Base-by-base conservation (phyloP, 2,888 invertebrate genomes). In the Ceraclea dissimilis region DNA sequence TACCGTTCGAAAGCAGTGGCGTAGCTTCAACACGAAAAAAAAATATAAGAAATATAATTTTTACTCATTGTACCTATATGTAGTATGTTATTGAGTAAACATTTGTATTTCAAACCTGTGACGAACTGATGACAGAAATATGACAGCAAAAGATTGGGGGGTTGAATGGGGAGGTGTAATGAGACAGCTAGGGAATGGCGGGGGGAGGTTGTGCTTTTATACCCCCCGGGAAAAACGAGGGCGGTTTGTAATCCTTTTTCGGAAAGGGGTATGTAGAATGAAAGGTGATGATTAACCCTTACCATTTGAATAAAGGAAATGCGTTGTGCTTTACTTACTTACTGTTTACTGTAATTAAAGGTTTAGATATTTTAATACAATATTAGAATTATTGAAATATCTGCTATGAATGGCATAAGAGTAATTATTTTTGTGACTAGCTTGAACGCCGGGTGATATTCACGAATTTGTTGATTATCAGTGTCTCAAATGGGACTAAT, bases 271-370 rank as follows among this genome's bases (percentile, higher is more conserved):
- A 53, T 52, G 68, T 19, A 46, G 19, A 19, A 19, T 4, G 6
- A 26, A 39, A 4, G 39, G 2, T n/a, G 39, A 39, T 39, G 13
- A 59, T 61, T 61, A 59, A 59, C 61, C 61, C 61, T 61, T 67
- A 74, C 75, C 73, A 74, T 51, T 54, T 59, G 57, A 57, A 60
- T 55, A 59, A 56, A 57, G 60, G 60, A 75, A 16, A 8, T n/a
- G 76, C 75, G 70, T 76, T 74, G 76, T 76, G 76, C 76, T 76
- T 75, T 8, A 8, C 75, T 76, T 75, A n/a, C n/a, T n/a, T n/a
- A n/a, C n/a, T n/a, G n/a, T n/a, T n/a, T n/a, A n/a, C n/a, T n/a
- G n/a, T n/a, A n/a, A n/a, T n/a, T n/a, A n/a, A n/a, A n/a, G n/a
- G n/a, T n/a, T n/a, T n/a, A n/a, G n/a, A n/a, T n/a, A n/a, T n/a